Evolutionary conservation across 1,140 invertebrate species (phyloP).

Genomic region (Scaptomyza pallida): DNA sequence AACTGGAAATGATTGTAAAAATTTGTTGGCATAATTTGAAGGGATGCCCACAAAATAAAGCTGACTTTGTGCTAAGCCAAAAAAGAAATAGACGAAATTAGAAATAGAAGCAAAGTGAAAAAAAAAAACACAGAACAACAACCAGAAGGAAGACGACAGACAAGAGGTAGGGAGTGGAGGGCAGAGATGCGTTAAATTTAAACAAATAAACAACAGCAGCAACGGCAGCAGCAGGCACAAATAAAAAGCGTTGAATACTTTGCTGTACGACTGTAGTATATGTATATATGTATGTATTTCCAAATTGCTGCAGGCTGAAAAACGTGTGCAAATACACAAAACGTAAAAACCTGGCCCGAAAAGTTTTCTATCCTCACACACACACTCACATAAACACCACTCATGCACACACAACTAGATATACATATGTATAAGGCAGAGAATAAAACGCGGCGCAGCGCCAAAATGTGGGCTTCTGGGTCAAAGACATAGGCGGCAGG

Average conservation of each 20-base stretch:
- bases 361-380: conserved; percentile 48
- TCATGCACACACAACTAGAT: background rate
- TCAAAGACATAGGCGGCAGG: conserved; percentile 72
- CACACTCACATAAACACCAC: too few relatives aligned
- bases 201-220: conserved; percentile 77
- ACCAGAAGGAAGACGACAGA: too few relatives aligned
- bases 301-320: conserved; percentile 56
- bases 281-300: conserved; percentile 4
- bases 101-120: conserved; percentile 31
- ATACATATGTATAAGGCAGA: conserved; percentile 34
- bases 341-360: conserved; percentile 51
- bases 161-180: conserved; percentile 1
- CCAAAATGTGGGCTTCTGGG: conserved; percentile 75
- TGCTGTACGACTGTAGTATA: conserved; percentile 12
- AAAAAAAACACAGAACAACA: conserved; percentile 13
- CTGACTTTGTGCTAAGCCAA: conserved; percentile 33
- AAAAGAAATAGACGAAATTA: conserved; percentile 29
- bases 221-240: conserved; percentile 60
- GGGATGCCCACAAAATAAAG: conserved; percentile 29
- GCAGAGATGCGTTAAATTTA: conserved; percentile 72
- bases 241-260: conserved; percentile 55
- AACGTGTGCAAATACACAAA: conserved; percentile 51
- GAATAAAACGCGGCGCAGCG: conserved; percentile 60
- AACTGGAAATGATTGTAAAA: conserved; percentile 18
- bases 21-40: conserved; percentile 36